Conservation (phyloP, 2,888 invertebrate genomes). For the Sphaeridia pumilis region DNA sequence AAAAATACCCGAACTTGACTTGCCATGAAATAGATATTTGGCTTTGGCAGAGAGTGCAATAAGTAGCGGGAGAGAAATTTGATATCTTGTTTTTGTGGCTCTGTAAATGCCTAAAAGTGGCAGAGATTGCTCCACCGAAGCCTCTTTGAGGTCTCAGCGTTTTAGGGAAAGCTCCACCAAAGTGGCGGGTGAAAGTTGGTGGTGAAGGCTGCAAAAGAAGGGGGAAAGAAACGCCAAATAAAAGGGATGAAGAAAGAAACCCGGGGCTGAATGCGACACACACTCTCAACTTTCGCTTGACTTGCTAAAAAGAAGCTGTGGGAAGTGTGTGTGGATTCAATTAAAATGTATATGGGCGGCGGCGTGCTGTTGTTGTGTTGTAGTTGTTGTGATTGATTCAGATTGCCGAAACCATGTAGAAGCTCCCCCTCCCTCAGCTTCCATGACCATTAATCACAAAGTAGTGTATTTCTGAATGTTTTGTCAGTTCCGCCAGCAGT, state of each 20-base stretch:
- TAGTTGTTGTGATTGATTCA: conserved; percentile 23
- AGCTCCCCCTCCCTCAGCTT: conserved; percentile 9
- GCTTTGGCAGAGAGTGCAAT: too few species aligned
- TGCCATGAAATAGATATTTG: too few species aligned
- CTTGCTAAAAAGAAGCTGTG: background rate
- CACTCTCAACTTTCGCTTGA: too few species aligned
- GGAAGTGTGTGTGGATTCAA: conserved; percentile 18
- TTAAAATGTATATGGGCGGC: conserved; percentile 20
- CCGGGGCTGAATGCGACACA: too few species aligned
- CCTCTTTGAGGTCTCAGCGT: too few species aligned
- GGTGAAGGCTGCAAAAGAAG: background rate
- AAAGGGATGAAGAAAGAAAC: background rate
- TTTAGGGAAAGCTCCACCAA: too few species aligned
- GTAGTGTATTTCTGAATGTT: background rate
- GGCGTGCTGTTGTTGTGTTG: too few species aligned
- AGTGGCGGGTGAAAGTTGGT: background rate
- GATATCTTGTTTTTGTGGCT: background rate
- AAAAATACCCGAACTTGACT: too few species aligned
- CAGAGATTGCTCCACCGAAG: too few species aligned
- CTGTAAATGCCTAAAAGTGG: too few species aligned
- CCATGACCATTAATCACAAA: background rate
- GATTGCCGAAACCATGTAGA: conserved; percentile 16
- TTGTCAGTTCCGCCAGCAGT: conserved; percentile 69
- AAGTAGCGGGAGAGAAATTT: background rate
- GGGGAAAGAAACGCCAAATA: too few species aligned